Evolutionary conservation across 2,113 vertebrate species (phyloP).

Genomic region (Petromus typicus): DNA sequence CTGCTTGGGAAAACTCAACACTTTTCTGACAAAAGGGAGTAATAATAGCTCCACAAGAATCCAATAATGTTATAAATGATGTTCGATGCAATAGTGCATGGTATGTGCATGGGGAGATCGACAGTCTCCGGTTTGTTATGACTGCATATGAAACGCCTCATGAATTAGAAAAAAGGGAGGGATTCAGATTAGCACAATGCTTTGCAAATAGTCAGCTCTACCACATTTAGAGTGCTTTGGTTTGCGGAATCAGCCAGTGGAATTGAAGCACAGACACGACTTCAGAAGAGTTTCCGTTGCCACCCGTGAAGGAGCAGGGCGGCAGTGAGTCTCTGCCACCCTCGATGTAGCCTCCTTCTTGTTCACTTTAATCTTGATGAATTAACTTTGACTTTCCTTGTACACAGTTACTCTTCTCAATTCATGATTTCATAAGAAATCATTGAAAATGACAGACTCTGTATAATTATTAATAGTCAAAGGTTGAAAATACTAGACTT

Average conservation of each 20-base stretch:
- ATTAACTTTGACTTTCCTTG: constrained; percentile 26
- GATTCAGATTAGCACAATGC: background rate
- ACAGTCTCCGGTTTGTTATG: constrained; percentile 38
- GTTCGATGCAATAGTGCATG: constrained; percentile 60
- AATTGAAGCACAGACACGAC: background rate
- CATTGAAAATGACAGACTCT: background rate
- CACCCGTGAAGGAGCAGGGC: background rate
- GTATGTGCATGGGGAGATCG: background rate
- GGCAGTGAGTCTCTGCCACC: background rate
- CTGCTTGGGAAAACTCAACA: constrained; percentile 67
- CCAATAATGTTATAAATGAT: constrained; percentile 74
- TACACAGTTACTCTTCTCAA: background rate
- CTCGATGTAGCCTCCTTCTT: background rate
- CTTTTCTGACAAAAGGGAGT: constrained; percentile 72
- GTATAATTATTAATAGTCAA: background rate
- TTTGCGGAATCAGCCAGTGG: background rate
- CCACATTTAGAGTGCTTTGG: background rate
- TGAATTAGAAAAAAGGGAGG: constrained; percentile 2
- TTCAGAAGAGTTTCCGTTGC: background rate
- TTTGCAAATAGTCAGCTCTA: constrained; percentile 12
- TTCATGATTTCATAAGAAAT: background rate
- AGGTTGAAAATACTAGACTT: background rate
- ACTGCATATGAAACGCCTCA: constrained; percentile 56
- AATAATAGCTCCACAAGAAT: constrained; percentile 72
- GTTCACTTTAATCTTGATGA: background rate